A percentile compares a stretch with the other conserved stretches of the same genome.
These are phyloP conservation scores for Heliothis peltigera DNA, from an alignment of 2,888 invertebrate species.

Conservation along the genomic window DNA sequence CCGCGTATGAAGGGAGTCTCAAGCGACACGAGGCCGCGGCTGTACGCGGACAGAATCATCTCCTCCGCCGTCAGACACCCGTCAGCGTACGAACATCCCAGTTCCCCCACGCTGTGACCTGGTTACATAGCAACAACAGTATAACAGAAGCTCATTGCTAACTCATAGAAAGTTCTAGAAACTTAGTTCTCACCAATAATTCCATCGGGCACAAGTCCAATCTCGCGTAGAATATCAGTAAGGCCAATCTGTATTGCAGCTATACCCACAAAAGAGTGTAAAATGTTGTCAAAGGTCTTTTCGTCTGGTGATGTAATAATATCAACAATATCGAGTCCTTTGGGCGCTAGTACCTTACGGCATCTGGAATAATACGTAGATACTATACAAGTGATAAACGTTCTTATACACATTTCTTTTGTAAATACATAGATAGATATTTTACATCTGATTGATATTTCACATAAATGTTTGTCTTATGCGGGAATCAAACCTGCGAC, in stretches of 20 bases:
- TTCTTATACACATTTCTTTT: too few relatives aligned
- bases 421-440: too few relatives aligned
- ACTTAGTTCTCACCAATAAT: constrained; percentile 91
- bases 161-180: not conserved
- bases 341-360: constrained; percentile 88
- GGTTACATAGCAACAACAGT: not conserved
- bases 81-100: constrained; percentile 98
- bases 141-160: not conserved
- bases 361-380: constrained; percentile 75
- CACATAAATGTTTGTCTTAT: too few relatives aligned
- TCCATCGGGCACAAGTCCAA: constrained; percentile 93
- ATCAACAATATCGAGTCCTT: constrained; percentile 91
- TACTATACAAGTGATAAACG: too few relatives aligned
- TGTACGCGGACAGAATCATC: constrained; percentile 95
- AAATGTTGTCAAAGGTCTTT: constrained; percentile 87
- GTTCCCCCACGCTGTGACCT: constrained; percentile 98
- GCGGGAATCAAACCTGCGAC: too few relatives aligned
- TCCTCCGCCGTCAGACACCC: constrained; percentile 96
- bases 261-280: constrained; percentile 78
- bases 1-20: constrained; percentile 92
- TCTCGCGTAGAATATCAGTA: constrained; percentile 80
- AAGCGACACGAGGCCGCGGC: constrained; percentile 93
- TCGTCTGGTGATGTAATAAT: constrained; percentile 91
- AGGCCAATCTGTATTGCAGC: constrained; percentile 91
- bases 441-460: too few relatives aligned